Evolutionary conservation across 2,797 vertebrate genomes (phyloP).

Genomic region (Acipenser ruthenus): DNA sequence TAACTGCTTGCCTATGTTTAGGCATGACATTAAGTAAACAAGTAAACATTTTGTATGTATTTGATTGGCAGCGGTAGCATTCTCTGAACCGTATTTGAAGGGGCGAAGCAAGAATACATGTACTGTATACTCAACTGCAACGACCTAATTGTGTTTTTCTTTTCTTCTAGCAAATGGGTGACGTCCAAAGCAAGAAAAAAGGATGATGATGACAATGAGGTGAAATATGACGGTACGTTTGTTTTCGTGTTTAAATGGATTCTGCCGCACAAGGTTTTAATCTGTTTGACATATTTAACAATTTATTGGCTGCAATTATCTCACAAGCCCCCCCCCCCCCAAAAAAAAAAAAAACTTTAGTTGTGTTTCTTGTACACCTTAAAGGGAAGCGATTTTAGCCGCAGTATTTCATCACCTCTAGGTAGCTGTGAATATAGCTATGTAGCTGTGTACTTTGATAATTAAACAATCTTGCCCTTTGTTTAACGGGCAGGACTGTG

Average conservation of each 20-base stretch:
- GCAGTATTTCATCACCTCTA: background rate
- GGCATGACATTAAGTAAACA: background rate
- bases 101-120: no score
- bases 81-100: no score
- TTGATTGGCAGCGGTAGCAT: background rate
- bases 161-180: constrained; percentile 33
- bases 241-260: no score
- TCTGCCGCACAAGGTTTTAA: no score
- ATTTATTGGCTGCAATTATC: background rate
- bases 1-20: background rate
- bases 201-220: constrained; percentile 12
- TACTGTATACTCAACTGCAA: no score
- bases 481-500: constrained; percentile 28
- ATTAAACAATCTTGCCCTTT: background rate
- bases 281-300: no score
- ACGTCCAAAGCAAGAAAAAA: constrained; percentile 30
- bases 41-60: background rate
- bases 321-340: no score
- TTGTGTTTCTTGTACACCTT: background rate
- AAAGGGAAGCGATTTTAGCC: background rate
- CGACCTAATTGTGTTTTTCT: background rate
- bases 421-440: background rate
- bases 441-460: background rate
- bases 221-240: constrained; percentile 37
- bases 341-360: no score